A percentile compares a stretch with the other conserved stretches of the same genome.
These are phyloP conservation scores for Erpobdella octoculata DNA, from an alignment of 2,888 invertebrate species.

Conservation along the genomic window DNA sequence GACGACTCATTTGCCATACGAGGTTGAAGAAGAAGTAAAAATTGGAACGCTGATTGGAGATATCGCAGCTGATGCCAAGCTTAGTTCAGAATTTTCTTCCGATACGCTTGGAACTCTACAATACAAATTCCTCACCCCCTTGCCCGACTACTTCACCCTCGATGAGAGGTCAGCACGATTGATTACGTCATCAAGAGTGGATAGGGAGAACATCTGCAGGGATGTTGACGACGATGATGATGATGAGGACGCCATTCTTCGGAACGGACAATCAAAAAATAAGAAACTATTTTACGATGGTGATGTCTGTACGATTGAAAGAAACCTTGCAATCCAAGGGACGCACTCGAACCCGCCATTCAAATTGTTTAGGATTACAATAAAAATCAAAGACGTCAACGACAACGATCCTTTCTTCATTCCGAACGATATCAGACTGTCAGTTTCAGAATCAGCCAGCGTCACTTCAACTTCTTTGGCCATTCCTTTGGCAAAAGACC, in stretches of 20 bases:
- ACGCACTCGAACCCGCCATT: not conserved
- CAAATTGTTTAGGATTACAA: slow-evolving; percentile 20
- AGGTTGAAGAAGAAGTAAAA: not conserved
- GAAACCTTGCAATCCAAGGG: slow-evolving; percentile 6
- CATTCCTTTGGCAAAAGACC: slow-evolving; percentile 33
- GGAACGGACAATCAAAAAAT: not conserved
- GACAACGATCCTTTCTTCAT: slow-evolving; percentile 27
- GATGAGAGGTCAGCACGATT: slow-evolving; percentile 30
- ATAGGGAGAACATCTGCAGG: slow-evolving; percentile 34
- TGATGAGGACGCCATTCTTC: slow-evolving; percentile 17
- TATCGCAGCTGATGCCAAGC: not conserved
- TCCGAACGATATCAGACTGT: slow-evolving; percentile 23
- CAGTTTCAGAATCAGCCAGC: slow-evolving; percentile 32
- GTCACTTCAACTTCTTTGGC: slow-evolving; percentile 29
- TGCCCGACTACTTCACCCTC: slow-evolving; percentile 28
- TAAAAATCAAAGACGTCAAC: slow-evolving; percentile 31
- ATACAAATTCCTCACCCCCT: slow-evolving; percentile 30
- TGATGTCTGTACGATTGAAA: not conserved
- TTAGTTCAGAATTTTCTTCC: not conserved
- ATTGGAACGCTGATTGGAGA: not conserved
- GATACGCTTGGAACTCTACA: not conserved
- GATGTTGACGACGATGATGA: slow-evolving; percentile 31
- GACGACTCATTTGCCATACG: not conserved
- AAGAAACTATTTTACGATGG: not conserved
- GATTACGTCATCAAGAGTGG: slow-evolving; percentile 32